Percentiles rank a stretch among this genome's conserved stretches.
These are phyloP conservation scores for Zygaena filipendulae DNA, from an alignment of 2,888 invertebrate species.

Conservation along the genomic window DNA sequence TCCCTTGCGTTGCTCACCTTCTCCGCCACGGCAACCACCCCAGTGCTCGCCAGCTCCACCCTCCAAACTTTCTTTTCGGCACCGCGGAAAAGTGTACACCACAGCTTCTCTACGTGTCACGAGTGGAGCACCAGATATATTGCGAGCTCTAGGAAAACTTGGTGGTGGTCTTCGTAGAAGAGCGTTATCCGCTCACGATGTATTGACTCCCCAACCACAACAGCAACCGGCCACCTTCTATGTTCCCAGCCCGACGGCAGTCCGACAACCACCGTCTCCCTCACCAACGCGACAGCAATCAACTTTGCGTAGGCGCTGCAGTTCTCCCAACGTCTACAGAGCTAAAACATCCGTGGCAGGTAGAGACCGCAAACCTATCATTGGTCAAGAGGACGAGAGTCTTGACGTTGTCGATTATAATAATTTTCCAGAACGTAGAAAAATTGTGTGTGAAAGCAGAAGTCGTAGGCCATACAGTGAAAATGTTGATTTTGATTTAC, in stretches of 20 bases:
- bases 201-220: constrained; percentile 67
- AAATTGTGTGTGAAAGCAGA: constrained; percentile 35
- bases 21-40: constrained; percentile 59
- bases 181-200: constrained; percentile 77
- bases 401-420: constrained; percentile 48
- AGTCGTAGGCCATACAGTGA: constrained; percentile 55
- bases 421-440: constrained; percentile 42
- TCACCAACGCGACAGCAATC: constrained; percentile 46
- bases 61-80: constrained; percentile 55
- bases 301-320: constrained; percentile 47
- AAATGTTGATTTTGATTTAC: constrained; percentile 49
- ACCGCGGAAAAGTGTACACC: constrained; percentile 61
- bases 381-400: constrained; percentile 47
- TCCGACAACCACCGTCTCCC: constrained; percentile 51
- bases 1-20: constrained; percentile 67
- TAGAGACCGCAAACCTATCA: constrained; percentile 40
- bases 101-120: constrained; percentile 60
- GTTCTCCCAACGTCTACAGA: constrained; percentile 57
- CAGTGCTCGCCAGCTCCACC: constrained; percentile 60
- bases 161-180: constrained; percentile 75
- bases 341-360: constrained; percentile 32
- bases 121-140: constrained; percentile 73
- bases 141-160: constrained; percentile 75
- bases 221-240: constrained; percentile 74
- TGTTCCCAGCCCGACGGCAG: constrained; percentile 72